Evolutionary conservation across 2,113 vertebrate species (phyloP).

Genomic region (Jaculus jaculus): DNA sequence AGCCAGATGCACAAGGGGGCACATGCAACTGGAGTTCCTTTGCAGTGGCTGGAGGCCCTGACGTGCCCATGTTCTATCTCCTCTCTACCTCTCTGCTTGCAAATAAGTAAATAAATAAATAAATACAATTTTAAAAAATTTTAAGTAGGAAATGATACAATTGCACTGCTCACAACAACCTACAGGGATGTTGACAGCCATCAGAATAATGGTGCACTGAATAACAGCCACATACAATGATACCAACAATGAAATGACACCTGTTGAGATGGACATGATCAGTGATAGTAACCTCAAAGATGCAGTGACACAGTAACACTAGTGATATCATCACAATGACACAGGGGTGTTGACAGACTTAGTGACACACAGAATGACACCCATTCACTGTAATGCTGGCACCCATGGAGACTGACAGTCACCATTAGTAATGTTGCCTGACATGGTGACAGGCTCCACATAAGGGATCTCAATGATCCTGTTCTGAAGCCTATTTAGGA

Average conservation of each 20-base stretch:
- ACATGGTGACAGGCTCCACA: not conserved
- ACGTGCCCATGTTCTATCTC: too few species aligned
- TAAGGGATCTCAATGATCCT: not conserved
- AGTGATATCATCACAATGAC: not conserved
- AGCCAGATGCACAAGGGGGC: too few species aligned
- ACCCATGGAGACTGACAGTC: not conserved
- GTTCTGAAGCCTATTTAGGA: not conserved
- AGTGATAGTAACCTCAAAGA: constrained; percentile 34
- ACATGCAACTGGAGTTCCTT: too few species aligned
- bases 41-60: too few species aligned
- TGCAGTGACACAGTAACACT: not conserved
- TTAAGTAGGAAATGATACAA: constrained; percentile 35
- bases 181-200: not conserved
- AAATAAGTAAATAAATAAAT: too few species aligned
- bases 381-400: not conserved
- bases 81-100: too few species aligned
- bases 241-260: not conserved
- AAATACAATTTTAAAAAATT: too few species aligned
- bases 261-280: constrained; percentile 22
- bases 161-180: not conserved
- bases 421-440: constrained; percentile 19
- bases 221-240: not conserved
- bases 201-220: not conserved
- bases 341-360: not conserved
- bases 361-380: not conserved